Percentiles rank a stretch among this genome's conserved stretches.
Conservation (phyloP, 2,113 vertebrate genomes). For the Hyperoodon ampullatus region DNA sequence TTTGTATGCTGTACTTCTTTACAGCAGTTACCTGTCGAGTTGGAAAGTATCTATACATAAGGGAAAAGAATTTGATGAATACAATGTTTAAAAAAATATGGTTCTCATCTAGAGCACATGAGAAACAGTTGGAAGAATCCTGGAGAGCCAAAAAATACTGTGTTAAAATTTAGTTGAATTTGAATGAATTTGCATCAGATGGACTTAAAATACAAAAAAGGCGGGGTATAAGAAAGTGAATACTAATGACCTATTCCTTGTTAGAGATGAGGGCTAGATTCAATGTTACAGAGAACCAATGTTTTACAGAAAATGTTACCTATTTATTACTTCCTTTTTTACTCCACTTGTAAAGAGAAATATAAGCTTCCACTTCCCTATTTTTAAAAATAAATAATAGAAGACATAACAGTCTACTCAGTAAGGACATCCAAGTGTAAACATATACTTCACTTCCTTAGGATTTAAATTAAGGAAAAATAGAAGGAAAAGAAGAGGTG, state of each 20-base stretch:
- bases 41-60: background rate
- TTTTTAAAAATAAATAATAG: conserved; percentile 3
- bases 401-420: background rate
- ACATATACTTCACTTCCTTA: background rate
- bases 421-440: background rate
- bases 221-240: background rate
- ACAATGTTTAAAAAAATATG: background rate
- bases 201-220: background rate
- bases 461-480: background rate
- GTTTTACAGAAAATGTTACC: background rate
- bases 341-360: background rate
- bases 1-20: background rate
- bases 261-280: background rate
- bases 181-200: background rate
- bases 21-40: background rate
- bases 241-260: background rate
- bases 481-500: background rate
- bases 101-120: background rate
- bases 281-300: background rate
- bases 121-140: background rate
- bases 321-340: background rate
- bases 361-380: background rate
- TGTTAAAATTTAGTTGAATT: background rate
- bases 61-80: background rate
- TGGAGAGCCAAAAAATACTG: background rate